Evolutionary conservation across 1,140 invertebrate species (phyloP), one percentile per base, ranked within the genome.

Genomic region (Oryctes rhinoceros): DNA sequence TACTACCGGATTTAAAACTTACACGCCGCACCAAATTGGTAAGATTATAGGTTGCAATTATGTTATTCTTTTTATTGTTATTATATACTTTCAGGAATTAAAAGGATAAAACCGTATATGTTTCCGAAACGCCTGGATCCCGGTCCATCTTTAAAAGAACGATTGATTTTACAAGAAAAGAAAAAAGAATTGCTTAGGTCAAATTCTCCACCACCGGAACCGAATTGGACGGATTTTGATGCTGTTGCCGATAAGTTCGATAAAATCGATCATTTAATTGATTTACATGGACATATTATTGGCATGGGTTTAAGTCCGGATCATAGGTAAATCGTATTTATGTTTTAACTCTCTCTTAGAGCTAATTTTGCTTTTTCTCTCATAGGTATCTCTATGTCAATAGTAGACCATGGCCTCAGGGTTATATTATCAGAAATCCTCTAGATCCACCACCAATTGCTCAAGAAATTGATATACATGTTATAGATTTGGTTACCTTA

Each of bases 391-490:
- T 97, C 10, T 97, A 96, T 88, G 95, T 97, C 0, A 97, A 97
- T 86, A 94, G 94, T 83, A 90, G 96, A 80, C 94, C 95, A 0
- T 97, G 96, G 96, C 96, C 95, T 1, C 89, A 92, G 83, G 92
- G 92, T 78, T 96, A 94, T 85, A 88, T 90, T 15, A 96, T 97
- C 81, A 91, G 91, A 5, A 94, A 96, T 90, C 94, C 94, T 0
- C 87, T 96, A 13, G 91, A 94, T 84, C 95, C 96, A 44, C 96
- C 96, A 3, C 95, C 95, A 0, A 96, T 97, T 83, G 95, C 96
- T n/a, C 94, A 96, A 88, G 94, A 97, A 89, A 96, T 97, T 79
- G 96, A 97, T 85, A 95, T 97, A 83, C 95, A 96, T 84, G 95
- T 97, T 1, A 96, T 97, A 83, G 96, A 97, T 89, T 88, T 97